Evolutionary conservation across 2,888 invertebrate species (phyloP), one percentile per base, ranked within the genome.

Genomic region (Ormyrus rosae): DNA sequence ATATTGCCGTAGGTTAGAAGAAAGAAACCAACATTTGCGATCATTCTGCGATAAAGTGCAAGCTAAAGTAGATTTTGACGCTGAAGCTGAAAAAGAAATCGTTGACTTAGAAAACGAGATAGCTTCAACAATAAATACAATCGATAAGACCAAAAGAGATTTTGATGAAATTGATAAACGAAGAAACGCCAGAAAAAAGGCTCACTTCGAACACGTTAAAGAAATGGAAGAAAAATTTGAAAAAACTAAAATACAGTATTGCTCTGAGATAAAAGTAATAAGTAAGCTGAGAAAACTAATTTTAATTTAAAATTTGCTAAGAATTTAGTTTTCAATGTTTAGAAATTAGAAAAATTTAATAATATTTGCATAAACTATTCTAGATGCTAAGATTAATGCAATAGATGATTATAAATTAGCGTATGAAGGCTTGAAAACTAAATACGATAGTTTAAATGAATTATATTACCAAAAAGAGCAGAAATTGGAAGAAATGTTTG

Each of bases 371-470:
- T 34, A 34, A 34, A 34, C 4, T 34, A 34, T 80, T 75, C 75
- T 73, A 90, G 90, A 84, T 75, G 86, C 88, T 0, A 87, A 86
- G 80, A 87, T 88, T 55, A 88, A 88, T 81, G 81, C 80, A 51
- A 79, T 90, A 56, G 87, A 90, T 74, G 85, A 88, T 80, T 90
- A 85, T 76, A 90, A 88, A 78, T 81, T 75, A 1, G 75, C 65
- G 0, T 84, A 86, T 67, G 46, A 46, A 2, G 56, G n/a, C 11
- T 81, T 90, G n/a, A 77, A 83, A 67, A 79, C 85, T 64, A 89
- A 88, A 83, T 82, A 86, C 4, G 60, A 83, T 68, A 50, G 34
- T 6, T 77, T 81, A 13, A 79, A 85, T n/a, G 70, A 86, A 51
- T 64, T 48, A 0, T 80, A 87, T 50, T 19, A 64, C 7, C 5